Evolutionary conservation across 1,140 invertebrate species (phyloP).

Genomic region (Euura lappo): DNA sequence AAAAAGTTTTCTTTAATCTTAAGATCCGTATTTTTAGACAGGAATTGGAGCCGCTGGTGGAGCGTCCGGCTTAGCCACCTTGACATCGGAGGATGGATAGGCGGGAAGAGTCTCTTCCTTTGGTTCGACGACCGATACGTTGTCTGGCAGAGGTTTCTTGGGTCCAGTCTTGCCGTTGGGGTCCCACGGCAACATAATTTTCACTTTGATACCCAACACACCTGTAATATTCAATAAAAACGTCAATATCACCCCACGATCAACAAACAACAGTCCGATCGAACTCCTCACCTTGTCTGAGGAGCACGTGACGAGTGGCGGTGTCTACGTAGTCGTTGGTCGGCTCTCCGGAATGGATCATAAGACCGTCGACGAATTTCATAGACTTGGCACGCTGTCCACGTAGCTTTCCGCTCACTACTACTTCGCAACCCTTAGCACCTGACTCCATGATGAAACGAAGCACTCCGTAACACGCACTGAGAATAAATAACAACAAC

Average conservation of each 20-base stretch:
- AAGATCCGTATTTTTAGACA: conserved; percentile 16
- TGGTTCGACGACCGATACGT: conserved; percentile 93
- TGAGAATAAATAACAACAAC: conserved; percentile 41
- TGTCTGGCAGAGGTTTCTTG: conserved; percentile 95
- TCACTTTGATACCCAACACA: conserved; percentile 92
- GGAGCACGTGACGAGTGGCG: conserved; percentile 95
- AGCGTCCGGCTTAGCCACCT: conserved; percentile 49
- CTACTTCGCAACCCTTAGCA: conserved; percentile 96
- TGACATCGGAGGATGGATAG: conserved; percentile 70
- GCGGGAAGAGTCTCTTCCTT: conserved; percentile 80
- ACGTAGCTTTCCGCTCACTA: conserved; percentile 97
- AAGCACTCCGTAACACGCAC: conserved; percentile 98
- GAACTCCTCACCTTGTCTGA: conserved; percentile 81
- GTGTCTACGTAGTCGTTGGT: conserved; percentile 98
- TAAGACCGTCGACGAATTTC: conserved; percentile 99
- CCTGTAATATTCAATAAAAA: conserved; percentile 34
- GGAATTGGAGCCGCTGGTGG: conserved; percentile 37
- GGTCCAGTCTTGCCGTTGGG: conserved; percentile 96
- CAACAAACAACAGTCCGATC: too few species aligned
- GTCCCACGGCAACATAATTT: conserved; percentile 99
- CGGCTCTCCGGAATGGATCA: conserved; percentile 99
- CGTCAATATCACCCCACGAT: not conserved
- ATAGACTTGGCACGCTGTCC: conserved; percentile 99
- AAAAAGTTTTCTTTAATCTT: conserved; percentile 4
- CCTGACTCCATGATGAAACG: conserved; percentile 99